Base-by-base conservation (phyloP, 2,113 vertebrate species). In the Chaetodon auriga region DNA sequence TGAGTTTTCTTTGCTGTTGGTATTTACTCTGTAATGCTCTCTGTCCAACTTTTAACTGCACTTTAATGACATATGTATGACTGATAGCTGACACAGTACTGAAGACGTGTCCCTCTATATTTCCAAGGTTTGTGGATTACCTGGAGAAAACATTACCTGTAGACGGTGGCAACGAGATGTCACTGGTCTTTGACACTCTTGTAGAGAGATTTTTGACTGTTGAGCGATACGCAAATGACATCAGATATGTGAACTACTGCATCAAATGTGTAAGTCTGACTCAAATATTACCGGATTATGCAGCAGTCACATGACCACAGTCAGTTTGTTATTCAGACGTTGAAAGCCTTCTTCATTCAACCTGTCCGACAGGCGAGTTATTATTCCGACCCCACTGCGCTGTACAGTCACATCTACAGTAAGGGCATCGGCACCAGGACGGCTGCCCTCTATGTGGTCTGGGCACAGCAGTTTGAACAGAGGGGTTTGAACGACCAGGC, bases 191-290 rank as follows among this genome's bases (percentile, higher is more conserved):
- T 30, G 94, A 97, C 75, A 85, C 89, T 7, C 92, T 99, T 0
- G 94, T 99, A 49, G 94, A 96, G 84, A 90, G 25, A 11, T 98
- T 99, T 86, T 19, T 96, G 48, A 58, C 83, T 0, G 93, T 95
- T 0, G 82, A 94, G 80, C 93, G 80, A 65, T 99, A 99, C 74
- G 93, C 94, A 0, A 90, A 96, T 25, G 97, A 99, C 61, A 38
- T 87, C 5, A 90, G 98, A 84, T 98, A 96, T 19, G 87, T 99
- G 7, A 94, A 84, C 77, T 94, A 94, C 92, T 99, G 97, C 89
- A 49, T 99, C 78, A 95, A 89, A 90, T 96, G 95, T 93, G 98
- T 98, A 93, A 91, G 97, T 96, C 6, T 60, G 65, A 18, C 25
- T 21, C 0, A 23, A 63, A 36, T 1, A 8, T 21, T 7, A 1